Conservation (phyloP, 2,113 vertebrate species). For the Dascyllus trimaculatus region DNA sequence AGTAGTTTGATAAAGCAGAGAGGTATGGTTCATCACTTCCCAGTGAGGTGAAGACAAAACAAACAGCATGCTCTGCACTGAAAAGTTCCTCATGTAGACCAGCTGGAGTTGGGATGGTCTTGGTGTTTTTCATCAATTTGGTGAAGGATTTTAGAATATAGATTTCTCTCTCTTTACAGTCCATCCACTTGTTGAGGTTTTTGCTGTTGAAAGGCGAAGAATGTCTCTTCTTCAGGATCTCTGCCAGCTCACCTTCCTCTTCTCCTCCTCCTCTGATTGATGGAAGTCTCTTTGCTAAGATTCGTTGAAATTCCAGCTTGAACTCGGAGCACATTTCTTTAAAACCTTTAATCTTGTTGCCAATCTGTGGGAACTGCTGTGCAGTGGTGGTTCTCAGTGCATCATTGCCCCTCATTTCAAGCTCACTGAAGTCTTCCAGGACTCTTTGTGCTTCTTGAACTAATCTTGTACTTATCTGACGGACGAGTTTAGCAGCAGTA, state of each 20-base stretch:
- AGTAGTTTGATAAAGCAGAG: not conserved
- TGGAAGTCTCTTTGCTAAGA: constrained; percentile 23
- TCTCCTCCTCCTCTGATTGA: constrained; percentile 54
- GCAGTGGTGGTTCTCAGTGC: no score
- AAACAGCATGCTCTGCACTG: no score
- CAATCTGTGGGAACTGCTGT: no score
- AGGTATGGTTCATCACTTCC: not conserved
- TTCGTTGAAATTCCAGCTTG: constrained; percentile 17
- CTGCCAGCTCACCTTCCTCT: constrained; percentile 41
- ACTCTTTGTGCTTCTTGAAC: no score
- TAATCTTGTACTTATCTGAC: no score
- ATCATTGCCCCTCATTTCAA: no score
- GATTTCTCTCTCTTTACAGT: constrained; percentile 57
- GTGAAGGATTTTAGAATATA: constrained; percentile 23
- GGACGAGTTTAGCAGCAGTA: no score
- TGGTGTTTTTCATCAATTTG: constrained; percentile 47
- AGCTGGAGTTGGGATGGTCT: not conserved
- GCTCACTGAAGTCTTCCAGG: no score
- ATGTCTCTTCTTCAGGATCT: constrained; percentile 19
- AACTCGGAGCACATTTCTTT: constrained; percentile 35
- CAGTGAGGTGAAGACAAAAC: no score
- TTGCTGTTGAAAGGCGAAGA: constrained; percentile 23
- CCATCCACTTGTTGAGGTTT: constrained; percentile 51
- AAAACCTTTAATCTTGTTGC: constrained; percentile 58
- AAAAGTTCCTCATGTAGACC: not conserved